Evolutionary conservation across 2,888 invertebrate species (phyloP).

Genomic region (Pardosa pseudoannulata): DNA sequence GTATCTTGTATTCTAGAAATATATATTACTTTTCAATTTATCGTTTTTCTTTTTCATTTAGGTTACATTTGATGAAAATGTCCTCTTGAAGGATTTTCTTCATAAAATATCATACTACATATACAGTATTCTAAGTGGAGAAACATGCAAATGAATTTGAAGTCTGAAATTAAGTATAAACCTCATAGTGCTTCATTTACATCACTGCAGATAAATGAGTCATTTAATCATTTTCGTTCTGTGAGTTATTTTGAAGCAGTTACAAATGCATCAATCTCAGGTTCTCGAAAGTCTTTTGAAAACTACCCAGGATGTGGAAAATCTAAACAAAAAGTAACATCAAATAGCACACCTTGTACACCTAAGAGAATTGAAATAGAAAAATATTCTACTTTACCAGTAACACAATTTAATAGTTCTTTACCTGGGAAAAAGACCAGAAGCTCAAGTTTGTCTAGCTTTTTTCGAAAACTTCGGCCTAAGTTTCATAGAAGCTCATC

Average conservation of each 20-base stretch:
- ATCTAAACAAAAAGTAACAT: slow-evolving; percentile 23
- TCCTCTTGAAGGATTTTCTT: too few species aligned
- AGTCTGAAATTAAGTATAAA: slow-evolving; percentile 34
- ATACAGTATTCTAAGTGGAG: too few species aligned
- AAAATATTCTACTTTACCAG: slow-evolving; percentile 63
- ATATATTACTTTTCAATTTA: too few species aligned
- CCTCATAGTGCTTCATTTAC: slow-evolving; percentile 63
- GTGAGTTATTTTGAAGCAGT: slow-evolving; percentile 68
- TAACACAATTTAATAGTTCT: not conserved
- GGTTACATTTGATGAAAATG: too few species aligned
- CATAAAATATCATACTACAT: too few species aligned
- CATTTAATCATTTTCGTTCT: slow-evolving; percentile 60
- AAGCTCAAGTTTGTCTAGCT: slow-evolving; percentile 71
- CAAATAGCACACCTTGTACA: slow-evolving; percentile 61
- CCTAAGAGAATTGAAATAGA: slow-evolving; percentile 69
- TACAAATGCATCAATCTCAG: slow-evolving; percentile 43
- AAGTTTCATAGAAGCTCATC: slow-evolving; percentile 69
- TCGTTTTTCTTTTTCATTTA: too few species aligned
- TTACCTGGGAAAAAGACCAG: slow-evolving; percentile 63
- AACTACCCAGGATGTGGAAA: not conserved
- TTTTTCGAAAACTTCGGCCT: slow-evolving; percentile 72
- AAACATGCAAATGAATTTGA: slow-evolving; percentile 33
- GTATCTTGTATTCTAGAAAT: too few species aligned
- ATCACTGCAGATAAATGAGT: slow-evolving; percentile 55
- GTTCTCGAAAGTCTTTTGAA: slow-evolving; percentile 32